Evolutionary conservation across 2,888 invertebrate genomes (phyloP).

Genomic region (Nymphalis urticae): DNA sequence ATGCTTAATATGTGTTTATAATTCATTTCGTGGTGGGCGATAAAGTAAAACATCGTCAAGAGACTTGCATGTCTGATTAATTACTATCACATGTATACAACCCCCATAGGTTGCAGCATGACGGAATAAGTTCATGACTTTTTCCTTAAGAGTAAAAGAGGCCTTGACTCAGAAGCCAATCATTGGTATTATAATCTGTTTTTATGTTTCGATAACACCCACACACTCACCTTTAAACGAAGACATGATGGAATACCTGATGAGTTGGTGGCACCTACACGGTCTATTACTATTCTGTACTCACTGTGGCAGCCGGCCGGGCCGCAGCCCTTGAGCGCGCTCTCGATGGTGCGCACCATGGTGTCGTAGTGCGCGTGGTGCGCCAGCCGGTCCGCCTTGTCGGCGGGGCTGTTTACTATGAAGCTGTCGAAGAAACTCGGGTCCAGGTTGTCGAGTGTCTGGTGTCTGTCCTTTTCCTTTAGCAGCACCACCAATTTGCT

Average conservation of each 20-base stretch:
- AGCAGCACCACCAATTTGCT: constrained; percentile 57
- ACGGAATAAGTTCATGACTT: too few relatives aligned
- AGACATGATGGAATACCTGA: neutral
- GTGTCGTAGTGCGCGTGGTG: constrained; percentile 57
- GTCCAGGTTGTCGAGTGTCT: constrained; percentile 47
- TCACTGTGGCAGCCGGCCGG: constrained; percentile 57
- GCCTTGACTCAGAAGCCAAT: too few relatives aligned
- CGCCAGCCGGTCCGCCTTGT: constrained; percentile 46
- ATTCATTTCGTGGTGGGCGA: too few relatives aligned
- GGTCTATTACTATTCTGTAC: constrained; percentile 29
- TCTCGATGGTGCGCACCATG: constrained; percentile 55
- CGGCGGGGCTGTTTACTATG: constrained; percentile 52
- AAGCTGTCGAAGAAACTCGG: constrained; percentile 56
- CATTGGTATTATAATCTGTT: too few relatives aligned
- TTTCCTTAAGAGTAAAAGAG: too few relatives aligned
- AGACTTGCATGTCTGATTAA: too few relatives aligned
- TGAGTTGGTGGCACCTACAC: too few relatives aligned
- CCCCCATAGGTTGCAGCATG: too few relatives aligned
- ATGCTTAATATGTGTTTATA: too few relatives aligned
- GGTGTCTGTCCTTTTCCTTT: constrained; percentile 53
- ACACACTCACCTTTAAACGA: neutral
- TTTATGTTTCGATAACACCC: too few relatives aligned
- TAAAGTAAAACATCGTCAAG: too few relatives aligned
- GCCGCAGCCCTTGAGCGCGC: constrained; percentile 56
- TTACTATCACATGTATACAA: too few relatives aligned